Base-by-base conservation (phyloP, 2,113 vertebrate species). In the Cepphus grylle region DNA sequence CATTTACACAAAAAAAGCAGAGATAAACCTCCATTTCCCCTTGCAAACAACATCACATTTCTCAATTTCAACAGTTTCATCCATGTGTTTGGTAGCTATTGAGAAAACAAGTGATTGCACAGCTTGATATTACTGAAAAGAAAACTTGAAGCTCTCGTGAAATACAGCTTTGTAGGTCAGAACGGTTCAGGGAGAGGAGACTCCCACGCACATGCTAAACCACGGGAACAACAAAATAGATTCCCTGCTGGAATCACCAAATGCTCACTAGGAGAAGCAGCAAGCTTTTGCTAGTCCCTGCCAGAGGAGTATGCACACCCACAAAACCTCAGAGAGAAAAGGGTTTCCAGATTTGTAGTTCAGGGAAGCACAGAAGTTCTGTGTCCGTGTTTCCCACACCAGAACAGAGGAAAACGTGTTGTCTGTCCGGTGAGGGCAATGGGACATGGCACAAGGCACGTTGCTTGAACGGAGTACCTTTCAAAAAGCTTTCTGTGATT, bases 161-260 rank as follows among this genome's bases (percentile, higher is more conserved):
- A 80, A 77, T 73, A 56, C 55, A 94, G 69, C 65, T 84, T 93
- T 95, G 79, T 63, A 66, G 76, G 86, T 94, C 89, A 95, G 83
- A 95, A 88, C 25, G 21, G 58, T 80, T 88, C 69, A 43, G n/a
- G 83, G n/a, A 49, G 73, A 96, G 73, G 84, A 94, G 61, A 89
- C 81, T 91, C 87, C 90, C 43, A 91, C 74, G 1, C 18, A 30
- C 70, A 58, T 69, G 78, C 50, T 84, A 62, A 97, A 92, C 69
- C 3, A 0, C 0, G 3, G 71, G n/a, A 91, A 77, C 61, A 82
- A 15, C 58, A 85, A 82, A 95, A 81, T 25, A 91, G 86, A 93
- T 81, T 96, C 83, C 91, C 89, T 93, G 56, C 77, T 95, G 93
- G 66, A 94, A 93, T 91, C 19, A 2, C 93, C 94, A 94, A 69